phyloP scores from a whole-genome alignment of 1,140 invertebrate genomes.

The Lepeophtheirus salmonis region DNA sequence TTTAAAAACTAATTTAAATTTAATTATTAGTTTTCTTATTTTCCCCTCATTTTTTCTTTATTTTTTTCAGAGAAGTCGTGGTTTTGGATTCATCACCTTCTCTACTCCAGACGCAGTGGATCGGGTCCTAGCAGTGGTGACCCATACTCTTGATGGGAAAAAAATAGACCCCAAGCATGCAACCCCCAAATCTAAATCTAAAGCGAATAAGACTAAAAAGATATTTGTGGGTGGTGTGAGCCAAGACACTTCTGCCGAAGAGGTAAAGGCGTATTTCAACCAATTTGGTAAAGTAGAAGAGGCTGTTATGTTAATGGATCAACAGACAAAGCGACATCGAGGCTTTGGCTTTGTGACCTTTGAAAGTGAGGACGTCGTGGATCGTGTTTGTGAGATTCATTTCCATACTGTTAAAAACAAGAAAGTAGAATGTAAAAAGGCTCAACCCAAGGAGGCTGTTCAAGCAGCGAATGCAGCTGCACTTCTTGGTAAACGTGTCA shows the following conservation, averaged over 20 bases:
- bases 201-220: conserved; percentile 59
- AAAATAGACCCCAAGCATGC: conserved; percentile 83
- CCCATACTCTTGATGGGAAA: conserved; percentile 80
- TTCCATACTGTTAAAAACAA: conserved; percentile 84
- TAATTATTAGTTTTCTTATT: too few relatives aligned
- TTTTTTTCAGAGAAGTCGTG: conserved; percentile 59
- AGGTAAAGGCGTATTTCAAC: conserved; percentile 73
- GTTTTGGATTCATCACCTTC: conserved; percentile 83
- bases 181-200: conserved; percentile 65
- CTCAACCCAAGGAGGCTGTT: conserved; percentile 73
- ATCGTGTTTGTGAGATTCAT: conserved; percentile 74
- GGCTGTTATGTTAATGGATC: conserved; percentile 83
- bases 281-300: conserved; percentile 63
- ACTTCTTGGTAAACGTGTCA: conserved; percentile 42
- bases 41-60: conserved; percentile 21
- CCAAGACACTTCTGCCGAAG: conserved; percentile 71
- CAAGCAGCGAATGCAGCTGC: conserved; percentile 36
- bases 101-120: conserved; percentile 67
- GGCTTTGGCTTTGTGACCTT: conserved; percentile 83
- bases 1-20: too few relatives aligned
- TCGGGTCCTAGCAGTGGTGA: conserved; percentile 67
- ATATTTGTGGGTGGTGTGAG: conserved; percentile 78
- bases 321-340: conserved; percentile 71
- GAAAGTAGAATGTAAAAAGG: conserved; percentile 79
- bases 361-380: conserved; percentile 69